Conservation (phyloP, 2,888 invertebrate genomes). For the Falcaria lacertinaria region DNA sequence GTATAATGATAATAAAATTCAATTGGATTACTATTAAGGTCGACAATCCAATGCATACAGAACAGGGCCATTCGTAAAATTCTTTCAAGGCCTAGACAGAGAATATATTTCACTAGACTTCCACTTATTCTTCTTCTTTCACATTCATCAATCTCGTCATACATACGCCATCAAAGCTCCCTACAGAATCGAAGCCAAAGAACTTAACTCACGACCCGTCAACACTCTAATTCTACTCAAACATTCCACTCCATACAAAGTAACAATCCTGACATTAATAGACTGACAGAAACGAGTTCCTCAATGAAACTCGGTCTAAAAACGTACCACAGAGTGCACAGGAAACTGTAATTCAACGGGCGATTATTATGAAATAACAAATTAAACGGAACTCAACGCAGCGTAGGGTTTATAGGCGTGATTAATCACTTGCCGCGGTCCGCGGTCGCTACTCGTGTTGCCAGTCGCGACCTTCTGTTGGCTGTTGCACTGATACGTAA, state of each 20-base stretch:
- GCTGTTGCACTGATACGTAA: background rate
- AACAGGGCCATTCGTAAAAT: too few species aligned
- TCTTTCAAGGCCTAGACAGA: too few species aligned
- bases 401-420: conserved; percentile 2
- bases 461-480: background rate
- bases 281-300: background rate
- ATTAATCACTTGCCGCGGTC: conserved; percentile 1
- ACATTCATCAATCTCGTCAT: too few species aligned
- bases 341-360: conserved; percentile 3
- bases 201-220: background rate
- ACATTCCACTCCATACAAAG: background rate
- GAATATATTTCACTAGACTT: too few species aligned
- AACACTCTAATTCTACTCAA: background rate
- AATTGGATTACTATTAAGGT: too few species aligned
- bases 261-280: background rate
- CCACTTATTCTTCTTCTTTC: too few species aligned
- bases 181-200: too few species aligned
- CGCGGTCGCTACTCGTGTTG: background rate
- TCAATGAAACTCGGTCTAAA: background rate
- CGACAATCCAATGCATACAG: too few species aligned
- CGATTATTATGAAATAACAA: conserved; percentile 7
- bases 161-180: too few species aligned
- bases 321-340: background rate
- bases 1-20: too few species aligned
- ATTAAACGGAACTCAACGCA: conserved; percentile 5